These are phyloP conservation scores for Drosophila nigricruria DNA, from an alignment of 2,888 invertebrate genomes.

Conservation along the genomic window DNA sequence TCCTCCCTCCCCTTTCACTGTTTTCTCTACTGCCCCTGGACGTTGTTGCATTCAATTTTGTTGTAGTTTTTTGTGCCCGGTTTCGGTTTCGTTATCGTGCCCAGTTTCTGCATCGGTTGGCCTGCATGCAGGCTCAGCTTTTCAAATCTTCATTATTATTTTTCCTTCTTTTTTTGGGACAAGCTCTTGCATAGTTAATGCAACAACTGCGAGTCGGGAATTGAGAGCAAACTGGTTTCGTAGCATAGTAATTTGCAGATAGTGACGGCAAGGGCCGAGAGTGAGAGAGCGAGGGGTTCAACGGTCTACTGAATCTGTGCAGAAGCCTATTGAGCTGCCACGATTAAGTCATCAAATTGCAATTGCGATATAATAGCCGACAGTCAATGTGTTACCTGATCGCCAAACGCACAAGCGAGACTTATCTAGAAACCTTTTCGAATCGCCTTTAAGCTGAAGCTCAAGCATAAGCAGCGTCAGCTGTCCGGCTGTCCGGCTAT, in stretches of 20 bases:
- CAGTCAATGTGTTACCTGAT: background rate
- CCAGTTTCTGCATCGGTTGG: constrained; percentile 60
- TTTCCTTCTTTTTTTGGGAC: constrained; percentile 16
- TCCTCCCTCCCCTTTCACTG: background rate
- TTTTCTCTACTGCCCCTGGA: constrained; percentile 3
- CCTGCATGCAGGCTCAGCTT: constrained; percentile 27
- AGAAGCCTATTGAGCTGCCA: constrained; percentile 5
- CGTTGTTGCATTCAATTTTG: constrained; percentile 34
- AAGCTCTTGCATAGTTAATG: constrained; percentile 44
- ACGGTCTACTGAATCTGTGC: constrained; percentile 16
- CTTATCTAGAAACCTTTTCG: constrained; percentile 4
- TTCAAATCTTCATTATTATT: constrained; percentile 47
- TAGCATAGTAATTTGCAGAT: constrained; percentile 4
- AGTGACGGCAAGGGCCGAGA: background rate
- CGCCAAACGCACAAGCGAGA: background rate
- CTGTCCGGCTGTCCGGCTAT: background rate
- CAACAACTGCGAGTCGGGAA: constrained; percentile 33
- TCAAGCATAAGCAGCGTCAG: background rate
- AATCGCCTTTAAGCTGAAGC: background rate
- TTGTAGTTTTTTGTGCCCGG: constrained; percentile 19
- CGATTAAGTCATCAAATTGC: constrained; percentile 27
- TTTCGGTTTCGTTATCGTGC: constrained; percentile 66
- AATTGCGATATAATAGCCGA: constrained; percentile 3
- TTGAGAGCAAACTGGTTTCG: constrained; percentile 11
- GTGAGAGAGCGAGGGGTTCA: background rate